Conservation (phyloP, 1,140 invertebrate genomes). For the Tetragnatha versicolor region DNA sequence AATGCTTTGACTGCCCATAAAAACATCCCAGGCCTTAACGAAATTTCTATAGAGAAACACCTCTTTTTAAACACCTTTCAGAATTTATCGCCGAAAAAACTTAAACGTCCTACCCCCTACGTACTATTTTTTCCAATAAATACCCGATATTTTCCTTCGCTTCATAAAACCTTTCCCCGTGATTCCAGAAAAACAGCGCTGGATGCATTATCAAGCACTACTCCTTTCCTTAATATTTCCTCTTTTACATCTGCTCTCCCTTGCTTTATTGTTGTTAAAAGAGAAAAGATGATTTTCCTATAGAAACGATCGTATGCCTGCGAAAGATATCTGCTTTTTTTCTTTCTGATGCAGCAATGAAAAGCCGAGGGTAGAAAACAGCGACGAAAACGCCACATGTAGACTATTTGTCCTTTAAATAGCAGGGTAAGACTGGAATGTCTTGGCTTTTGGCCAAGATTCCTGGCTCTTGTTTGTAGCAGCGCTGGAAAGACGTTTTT, state of each 20-base stretch:
- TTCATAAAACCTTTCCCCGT: neutral
- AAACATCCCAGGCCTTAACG: no score
- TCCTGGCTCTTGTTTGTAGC: neutral
- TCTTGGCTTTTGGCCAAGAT: conserved; percentile 4
- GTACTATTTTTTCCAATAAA: conserved; percentile 32
- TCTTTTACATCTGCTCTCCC: neutral
- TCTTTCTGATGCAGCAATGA: neutral
- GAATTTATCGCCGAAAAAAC: neutral
- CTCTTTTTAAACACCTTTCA: conserved; percentile 5
- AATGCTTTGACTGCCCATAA: no score
- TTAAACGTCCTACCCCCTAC: neutral
- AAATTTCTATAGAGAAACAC: no score
- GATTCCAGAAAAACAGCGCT: conserved; percentile 6
- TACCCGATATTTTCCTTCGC: conserved; percentile 17
- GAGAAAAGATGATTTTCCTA: conserved; percentile 31
- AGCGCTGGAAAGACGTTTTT: conserved; percentile 1
- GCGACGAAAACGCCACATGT: conserved; percentile 13
- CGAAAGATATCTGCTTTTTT: conserved; percentile 2
- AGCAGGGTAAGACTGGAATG: conserved; percentile 2
- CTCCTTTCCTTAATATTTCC: conserved; percentile 8
- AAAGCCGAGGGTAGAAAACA: no score
- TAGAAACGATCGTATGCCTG: conserved; percentile 6
- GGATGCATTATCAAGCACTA: neutral
- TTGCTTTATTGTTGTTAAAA: neutral
- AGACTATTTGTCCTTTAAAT: conserved; percentile 34